phyloP scores from a whole-genome alignment of 2,113 vertebrate genomes.

The Balaenoptera acutorostrata region DNA sequence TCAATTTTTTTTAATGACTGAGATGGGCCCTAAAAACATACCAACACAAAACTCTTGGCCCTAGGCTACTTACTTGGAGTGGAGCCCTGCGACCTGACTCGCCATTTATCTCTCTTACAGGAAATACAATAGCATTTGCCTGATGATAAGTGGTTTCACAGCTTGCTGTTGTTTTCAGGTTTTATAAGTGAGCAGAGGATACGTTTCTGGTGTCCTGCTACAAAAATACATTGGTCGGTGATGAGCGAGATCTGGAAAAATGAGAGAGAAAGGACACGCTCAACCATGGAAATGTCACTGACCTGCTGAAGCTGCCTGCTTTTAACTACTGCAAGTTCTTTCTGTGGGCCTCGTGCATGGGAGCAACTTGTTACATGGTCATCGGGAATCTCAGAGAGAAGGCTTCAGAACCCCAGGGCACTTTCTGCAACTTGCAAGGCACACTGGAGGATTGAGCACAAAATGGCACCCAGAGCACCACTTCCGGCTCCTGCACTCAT shows the following conservation, averaged over 20 bases:
- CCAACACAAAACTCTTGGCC: not conserved
- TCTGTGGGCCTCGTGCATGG: not conserved
- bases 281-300: not conserved
- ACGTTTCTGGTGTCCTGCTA: not conserved
- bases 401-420: not conserved
- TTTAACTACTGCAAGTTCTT: not conserved
- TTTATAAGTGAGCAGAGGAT: slow-evolving; percentile 50
- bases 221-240: not conserved
- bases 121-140: not conserved
- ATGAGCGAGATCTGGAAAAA: not conserved
- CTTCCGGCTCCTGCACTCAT: not conserved
- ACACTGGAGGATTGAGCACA: not conserved
- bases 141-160: not conserved
- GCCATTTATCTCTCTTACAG: not conserved
- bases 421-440: not conserved
- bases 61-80: not conserved
- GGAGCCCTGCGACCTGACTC: not conserved
- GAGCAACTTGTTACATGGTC: not conserved
- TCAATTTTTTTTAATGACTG: not conserved
- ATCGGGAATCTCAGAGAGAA: not conserved
- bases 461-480: not conserved
- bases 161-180: slow-evolving; percentile 49
- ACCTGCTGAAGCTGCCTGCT: not conserved
- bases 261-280: not conserved
- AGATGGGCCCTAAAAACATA: not conserved